Percentiles rank a stretch among this genome's conserved stretches.
phyloP scores from a whole-genome alignment of 2,888 invertebrate genomes.

The Shargacucullia verbasci region DNA sequence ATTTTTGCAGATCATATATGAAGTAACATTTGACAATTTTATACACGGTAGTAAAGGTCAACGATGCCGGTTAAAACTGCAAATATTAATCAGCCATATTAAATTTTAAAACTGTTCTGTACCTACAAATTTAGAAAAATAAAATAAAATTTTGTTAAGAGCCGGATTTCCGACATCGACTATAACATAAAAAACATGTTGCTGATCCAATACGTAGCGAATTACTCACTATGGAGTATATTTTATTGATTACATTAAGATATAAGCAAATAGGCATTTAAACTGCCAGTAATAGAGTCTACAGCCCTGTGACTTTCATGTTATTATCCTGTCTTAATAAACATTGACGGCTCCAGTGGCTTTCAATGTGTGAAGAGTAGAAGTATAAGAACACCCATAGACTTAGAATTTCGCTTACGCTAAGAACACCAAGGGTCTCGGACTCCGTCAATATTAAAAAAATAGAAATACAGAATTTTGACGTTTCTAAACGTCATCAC shows the following conservation, averaged over 20 bases:
- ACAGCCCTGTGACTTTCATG: constrained; percentile 12
- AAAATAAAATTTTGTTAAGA: constrained; percentile 11
- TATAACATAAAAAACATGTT: constrained; percentile 38
- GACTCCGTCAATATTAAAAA: no score
- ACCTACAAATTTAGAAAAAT: background rate
- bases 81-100: constrained; percentile 4
- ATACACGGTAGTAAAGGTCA: background rate
- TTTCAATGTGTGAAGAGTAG: no score
- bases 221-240: constrained; percentile 7
- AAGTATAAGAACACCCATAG: no score
- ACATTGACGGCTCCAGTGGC: no score
- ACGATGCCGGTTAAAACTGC: background rate
- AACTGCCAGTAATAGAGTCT: constrained; percentile 7
- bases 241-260: constrained; percentile 4
- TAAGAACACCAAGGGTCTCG: no score
- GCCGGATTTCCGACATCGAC: constrained; percentile 41
- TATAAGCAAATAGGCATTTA: constrained; percentile 11
- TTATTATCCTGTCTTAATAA: background rate
- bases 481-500: no score
- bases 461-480: no score
- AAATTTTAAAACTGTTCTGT: background rate
- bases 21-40: no score
- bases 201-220: constrained; percentile 4
- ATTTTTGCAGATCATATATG: no score
- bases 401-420: no score